A percentile compares a stretch with the other conserved stretches of the same genome.
Evolutionary conservation across 2,888 invertebrate species (phyloP).

Genomic region (Oligia latruncula): DNA sequence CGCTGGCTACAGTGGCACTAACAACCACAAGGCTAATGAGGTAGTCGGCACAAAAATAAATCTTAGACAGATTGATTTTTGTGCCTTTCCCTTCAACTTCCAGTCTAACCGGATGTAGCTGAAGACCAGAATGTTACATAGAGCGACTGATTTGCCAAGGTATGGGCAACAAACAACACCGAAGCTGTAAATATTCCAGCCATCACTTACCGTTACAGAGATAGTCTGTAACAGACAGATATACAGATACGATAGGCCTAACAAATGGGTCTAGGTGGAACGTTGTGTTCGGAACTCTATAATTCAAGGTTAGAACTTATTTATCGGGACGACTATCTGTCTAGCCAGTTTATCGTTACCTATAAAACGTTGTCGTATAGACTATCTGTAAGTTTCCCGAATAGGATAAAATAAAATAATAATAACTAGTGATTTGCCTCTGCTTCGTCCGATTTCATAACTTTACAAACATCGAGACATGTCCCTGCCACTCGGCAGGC

Average conservation of each 20-base stretch:
- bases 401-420: not conserved
- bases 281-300: not conserved
- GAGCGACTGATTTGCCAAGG: not conserved
- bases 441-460: not conserved
- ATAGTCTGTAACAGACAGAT: not conserved
- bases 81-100: not conserved
- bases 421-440: not conserved
- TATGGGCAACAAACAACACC: not conserved
- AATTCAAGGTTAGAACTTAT: not conserved
- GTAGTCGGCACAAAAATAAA: not conserved
- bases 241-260: not conserved
- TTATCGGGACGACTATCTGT: not conserved
- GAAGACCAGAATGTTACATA: not conserved
- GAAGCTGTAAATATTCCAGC: slow-evolving; percentile 4
- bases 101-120: not conserved
- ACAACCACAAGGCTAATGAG: not conserved
- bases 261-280: not conserved
- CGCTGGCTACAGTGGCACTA: not conserved
- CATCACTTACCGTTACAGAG: slow-evolving; percentile 6
- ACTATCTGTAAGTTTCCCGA: not conserved
- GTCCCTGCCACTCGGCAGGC: too few species aligned
- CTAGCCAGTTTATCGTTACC: not conserved
- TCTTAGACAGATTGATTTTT: not conserved
- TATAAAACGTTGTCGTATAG: too few species aligned
- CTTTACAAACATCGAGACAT: not conserved